phyloP scores from a whole-genome alignment of 1,140 invertebrate species.

The Trichonephila inaurata region DNA sequence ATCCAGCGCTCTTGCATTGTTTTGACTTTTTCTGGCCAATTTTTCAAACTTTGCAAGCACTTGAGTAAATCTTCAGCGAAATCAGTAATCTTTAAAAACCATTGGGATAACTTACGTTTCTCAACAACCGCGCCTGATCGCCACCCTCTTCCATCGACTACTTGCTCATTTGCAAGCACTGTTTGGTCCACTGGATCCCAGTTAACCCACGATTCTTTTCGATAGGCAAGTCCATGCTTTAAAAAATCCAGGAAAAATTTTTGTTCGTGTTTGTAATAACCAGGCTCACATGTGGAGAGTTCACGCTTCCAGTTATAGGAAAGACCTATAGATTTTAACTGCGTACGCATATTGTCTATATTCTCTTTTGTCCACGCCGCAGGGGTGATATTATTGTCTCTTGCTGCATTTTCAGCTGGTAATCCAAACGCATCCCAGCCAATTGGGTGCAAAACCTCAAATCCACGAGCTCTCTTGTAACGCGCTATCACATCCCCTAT shows the following conservation, averaged over 20 bases:
- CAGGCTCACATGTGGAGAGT: not conserved
- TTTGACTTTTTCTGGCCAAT: not conserved
- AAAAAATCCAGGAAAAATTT: not conserved
- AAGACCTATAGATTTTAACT: not conserved
- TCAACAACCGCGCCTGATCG: not conserved
- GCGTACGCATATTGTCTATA: not conserved
- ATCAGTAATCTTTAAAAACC: conserved; percentile 23
- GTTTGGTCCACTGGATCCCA: not conserved
- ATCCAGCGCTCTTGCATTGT: not conserved
- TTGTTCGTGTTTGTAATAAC: not conserved
- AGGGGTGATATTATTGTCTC: not conserved
- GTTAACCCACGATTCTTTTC: not conserved
- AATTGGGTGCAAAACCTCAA: not conserved
- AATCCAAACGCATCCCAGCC: conserved; percentile 22
- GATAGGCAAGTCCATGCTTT: not conserved
- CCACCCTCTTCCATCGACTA: not conserved
- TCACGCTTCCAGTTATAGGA: not conserved
- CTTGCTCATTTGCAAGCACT: conserved; percentile 16
- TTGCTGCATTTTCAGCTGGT: not conserved
- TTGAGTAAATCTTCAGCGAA: not conserved
- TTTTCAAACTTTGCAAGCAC: not conserved
- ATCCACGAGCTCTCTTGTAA: not conserved
- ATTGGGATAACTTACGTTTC: not conserved
- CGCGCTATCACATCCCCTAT: not conserved
- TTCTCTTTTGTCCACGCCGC: not conserved